These are phyloP conservation scores for Anniella stebbinsi DNA, from an alignment of 2,797 vertebrate genomes.

Conservation along the genomic window DNA sequence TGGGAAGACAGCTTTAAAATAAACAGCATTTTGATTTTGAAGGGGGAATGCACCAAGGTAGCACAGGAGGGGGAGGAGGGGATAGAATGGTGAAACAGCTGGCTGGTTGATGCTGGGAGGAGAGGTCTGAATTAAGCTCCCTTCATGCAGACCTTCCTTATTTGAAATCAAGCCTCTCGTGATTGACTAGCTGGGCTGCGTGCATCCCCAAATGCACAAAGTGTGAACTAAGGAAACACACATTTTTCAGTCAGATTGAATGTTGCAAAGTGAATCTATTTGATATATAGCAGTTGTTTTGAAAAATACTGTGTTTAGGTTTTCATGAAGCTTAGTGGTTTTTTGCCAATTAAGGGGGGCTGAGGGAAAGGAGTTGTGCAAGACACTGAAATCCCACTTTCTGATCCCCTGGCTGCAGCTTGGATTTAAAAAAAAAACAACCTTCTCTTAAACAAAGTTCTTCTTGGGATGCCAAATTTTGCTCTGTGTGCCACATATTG, in stretches of 20 bases:
- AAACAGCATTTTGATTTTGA: constrained; percentile 66
- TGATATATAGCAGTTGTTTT: not conserved
- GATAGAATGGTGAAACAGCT: constrained; percentile 39
- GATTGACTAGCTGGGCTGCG: constrained; percentile 7
- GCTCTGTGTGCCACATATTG: not conserved
- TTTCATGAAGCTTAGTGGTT: not conserved
- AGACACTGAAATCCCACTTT: not conserved
- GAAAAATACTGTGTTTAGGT: not conserved
- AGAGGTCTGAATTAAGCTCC: constrained; percentile 1
- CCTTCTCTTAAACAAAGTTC: not conserved
- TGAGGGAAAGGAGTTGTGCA: not conserved
- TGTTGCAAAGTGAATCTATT: not conserved
- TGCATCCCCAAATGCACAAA: not conserved
- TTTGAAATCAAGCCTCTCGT: not conserved
- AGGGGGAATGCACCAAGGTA: constrained; percentile 54
- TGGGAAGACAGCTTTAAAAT: constrained; percentile 76
- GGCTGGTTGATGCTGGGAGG: constrained; percentile 8
- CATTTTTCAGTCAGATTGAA: not conserved
- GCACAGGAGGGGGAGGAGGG: constrained; percentile 25
- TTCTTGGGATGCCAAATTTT: not conserved
- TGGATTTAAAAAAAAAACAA: not conserved
- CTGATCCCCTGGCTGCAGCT: not conserved
- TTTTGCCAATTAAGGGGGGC: not conserved
- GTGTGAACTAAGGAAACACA: not conserved
- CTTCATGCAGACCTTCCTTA: constrained; percentile 13